A percentile compares a stretch with the other conserved stretches of the same genome.
Conservation (phyloP, 1,140 invertebrate species). For the Zelostemma sp. region DNA sequence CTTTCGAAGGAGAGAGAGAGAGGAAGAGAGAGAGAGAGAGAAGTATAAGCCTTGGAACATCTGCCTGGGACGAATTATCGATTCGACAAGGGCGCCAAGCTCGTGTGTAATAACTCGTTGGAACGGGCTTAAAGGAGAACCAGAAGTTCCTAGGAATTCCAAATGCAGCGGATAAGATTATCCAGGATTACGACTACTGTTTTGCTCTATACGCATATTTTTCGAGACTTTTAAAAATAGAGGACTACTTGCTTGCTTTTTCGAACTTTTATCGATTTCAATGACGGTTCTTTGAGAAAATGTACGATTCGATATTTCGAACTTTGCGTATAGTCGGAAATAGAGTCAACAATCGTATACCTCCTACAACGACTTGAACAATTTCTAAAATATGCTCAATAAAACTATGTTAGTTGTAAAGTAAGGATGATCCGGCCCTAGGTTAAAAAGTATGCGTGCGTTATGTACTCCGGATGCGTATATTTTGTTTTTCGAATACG, state of each 20-base stretch:
- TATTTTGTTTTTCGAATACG: constrained; percentile 59
- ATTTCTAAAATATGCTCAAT: constrained; percentile 69
- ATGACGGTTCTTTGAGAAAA: no score
- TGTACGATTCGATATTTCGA: neutral
- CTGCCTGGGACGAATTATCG: neutral
- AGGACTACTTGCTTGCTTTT: constrained; percentile 15
- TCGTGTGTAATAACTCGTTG: neutral
- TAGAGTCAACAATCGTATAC: constrained; percentile 62
- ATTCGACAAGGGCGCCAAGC: neutral
- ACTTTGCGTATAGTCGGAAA: constrained; percentile 59
- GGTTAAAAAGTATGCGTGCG: constrained; percentile 52
- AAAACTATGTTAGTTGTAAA: constrained; percentile 64
- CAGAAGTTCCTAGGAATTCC: constrained; percentile 61
- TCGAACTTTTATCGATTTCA: neutral
- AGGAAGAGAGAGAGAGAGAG: no score
- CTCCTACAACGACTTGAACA: constrained; percentile 67
- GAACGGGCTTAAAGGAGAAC: constrained; percentile 46
- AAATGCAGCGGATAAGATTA: constrained; percentile 50
- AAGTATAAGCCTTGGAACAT: neutral
- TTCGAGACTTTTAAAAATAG: constrained; percentile 30
- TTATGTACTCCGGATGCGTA: constrained; percentile 58
- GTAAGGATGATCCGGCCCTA: constrained; percentile 61
- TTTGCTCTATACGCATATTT: constrained; percentile 46
- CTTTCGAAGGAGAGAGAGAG: no score
- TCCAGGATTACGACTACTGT: constrained; percentile 51